Conservation (phyloP, 2,797 vertebrate genomes). For the Erpetoichthys calabaricus region DNA sequence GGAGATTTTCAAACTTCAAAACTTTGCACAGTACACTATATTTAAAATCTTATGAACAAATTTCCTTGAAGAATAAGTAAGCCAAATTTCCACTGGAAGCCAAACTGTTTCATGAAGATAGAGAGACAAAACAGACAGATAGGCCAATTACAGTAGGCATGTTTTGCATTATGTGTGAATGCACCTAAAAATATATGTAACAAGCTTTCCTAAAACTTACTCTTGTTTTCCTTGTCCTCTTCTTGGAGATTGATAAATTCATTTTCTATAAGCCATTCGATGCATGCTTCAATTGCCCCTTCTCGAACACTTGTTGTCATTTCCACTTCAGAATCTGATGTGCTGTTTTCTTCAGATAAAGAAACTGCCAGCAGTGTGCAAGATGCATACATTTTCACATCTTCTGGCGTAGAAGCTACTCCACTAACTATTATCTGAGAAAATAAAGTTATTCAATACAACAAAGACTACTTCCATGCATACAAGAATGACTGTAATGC, state of each 20-base stretch:
- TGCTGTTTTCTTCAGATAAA: conserved; percentile 28
- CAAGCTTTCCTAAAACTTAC: conserved; percentile 21
- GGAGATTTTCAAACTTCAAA: too few relatives aligned
- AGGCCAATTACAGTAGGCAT: too few relatives aligned
- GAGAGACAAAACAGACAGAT: too few relatives aligned
- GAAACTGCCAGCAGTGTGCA: conserved; percentile 79
- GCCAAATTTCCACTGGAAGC: too few relatives aligned
- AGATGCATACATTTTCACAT: conserved; percentile 72
- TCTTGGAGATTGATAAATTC: conserved; percentile 77
- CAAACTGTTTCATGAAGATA: too few relatives aligned
- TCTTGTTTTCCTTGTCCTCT: conserved; percentile 36
- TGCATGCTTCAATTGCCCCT: conserved; percentile 70
- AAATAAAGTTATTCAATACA: conserved; percentile 17
- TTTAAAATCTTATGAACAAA: too few relatives aligned
- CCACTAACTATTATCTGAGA: conserved; percentile 81
- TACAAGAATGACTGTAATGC: background rate
- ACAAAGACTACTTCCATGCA: background rate
- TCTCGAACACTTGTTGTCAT: conserved; percentile 22
- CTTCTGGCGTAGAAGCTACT: conserved; percentile 71
- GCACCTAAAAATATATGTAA: too few relatives aligned
- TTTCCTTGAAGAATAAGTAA: too few relatives aligned
- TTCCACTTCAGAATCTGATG: background rate
- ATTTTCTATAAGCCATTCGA: conserved; percentile 82
- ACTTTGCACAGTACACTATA: too few relatives aligned
- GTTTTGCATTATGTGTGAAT: too few relatives aligned